Evolutionary conservation across 1,140 invertebrate species (phyloP).

Genomic region (Diachasmimorpha longicaudata): DNA sequence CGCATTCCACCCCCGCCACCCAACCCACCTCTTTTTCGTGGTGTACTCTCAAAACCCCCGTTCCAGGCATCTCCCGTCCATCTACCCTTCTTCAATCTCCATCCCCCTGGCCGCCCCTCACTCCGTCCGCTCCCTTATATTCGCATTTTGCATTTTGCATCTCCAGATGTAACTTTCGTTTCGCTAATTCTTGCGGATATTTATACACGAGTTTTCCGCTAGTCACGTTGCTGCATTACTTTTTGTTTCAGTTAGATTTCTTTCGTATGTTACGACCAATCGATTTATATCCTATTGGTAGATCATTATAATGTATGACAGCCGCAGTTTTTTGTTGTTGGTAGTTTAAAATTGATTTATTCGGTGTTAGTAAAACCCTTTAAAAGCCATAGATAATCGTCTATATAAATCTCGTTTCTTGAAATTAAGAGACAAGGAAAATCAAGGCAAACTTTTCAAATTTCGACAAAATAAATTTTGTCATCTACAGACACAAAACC

Average conservation of each 20-base stretch:
- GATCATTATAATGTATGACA: not conserved
- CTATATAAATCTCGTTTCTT: too few relatives aligned
- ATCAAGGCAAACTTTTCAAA: too few relatives aligned
- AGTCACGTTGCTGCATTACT: not conserved
- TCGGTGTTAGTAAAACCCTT: too few relatives aligned
- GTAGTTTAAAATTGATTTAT: too few relatives aligned
- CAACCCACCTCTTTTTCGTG: not conserved
- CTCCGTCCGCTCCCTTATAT: slow-evolving; percentile 2
- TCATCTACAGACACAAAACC: too few relatives aligned
- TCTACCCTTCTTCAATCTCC: slow-evolving; percentile 20
- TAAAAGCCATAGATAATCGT: too few relatives aligned
- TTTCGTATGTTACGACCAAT: not conserved
- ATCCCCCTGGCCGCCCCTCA: not conserved
- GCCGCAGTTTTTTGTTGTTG: not conserved
- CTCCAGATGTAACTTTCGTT: slow-evolving; percentile 20
- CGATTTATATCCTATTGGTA: not conserved
- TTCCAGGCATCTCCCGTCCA: not conserved
- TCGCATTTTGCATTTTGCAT: not conserved
- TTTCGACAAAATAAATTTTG: too few relatives aligned
- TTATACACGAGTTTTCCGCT: slow-evolving; percentile 23
- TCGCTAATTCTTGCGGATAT: slow-evolving; percentile 32
- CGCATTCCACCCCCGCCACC: slow-evolving; percentile 8
- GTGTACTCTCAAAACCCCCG: slow-evolving; percentile 16
- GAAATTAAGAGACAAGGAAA: too few relatives aligned
- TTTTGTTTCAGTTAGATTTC: not conserved